Evolutionary conservation across 2,797 vertebrate species (phyloP).

Genomic region (Siniperca undulata): DNA sequence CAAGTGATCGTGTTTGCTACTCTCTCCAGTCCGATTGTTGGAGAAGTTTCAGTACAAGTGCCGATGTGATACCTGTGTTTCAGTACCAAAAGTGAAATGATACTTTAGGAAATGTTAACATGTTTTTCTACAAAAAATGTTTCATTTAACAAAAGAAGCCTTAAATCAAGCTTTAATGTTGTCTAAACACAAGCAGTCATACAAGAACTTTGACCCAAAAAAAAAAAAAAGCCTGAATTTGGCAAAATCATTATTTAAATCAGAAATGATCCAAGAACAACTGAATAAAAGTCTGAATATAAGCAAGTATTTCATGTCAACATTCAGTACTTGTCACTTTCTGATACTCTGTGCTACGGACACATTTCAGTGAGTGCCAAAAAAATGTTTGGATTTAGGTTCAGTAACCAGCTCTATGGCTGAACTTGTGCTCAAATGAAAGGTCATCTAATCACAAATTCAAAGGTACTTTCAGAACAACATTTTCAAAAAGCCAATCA

Average conservation of each 20-base stretch:
- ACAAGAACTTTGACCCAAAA: too few species aligned
- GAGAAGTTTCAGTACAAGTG: neutral
- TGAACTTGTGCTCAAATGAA: neutral
- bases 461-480: neutral
- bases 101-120: neutral
- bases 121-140: neutral
- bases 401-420: neutral
- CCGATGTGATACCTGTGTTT: neutral
- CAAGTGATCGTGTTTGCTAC: neutral
- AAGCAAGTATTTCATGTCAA: neutral
- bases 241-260: too few species aligned
- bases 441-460: neutral
- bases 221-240: neutral
- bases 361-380: neutral
- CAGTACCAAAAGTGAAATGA: neutral
- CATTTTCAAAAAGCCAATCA: neutral
- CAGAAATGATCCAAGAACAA: neutral
- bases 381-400: neutral
- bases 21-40: neutral
- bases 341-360: too few species aligned
- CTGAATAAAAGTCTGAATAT: too few species aligned
- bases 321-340: neutral
- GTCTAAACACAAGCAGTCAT: neutral
- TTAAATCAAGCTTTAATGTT: too few species aligned
- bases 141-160: neutral